A percentile compares a stretch with the other conserved stretches of the same genome.
phyloP scores from a whole-genome alignment of 1,140 invertebrate species.

The Macrocentrus cingulum region DNA sequence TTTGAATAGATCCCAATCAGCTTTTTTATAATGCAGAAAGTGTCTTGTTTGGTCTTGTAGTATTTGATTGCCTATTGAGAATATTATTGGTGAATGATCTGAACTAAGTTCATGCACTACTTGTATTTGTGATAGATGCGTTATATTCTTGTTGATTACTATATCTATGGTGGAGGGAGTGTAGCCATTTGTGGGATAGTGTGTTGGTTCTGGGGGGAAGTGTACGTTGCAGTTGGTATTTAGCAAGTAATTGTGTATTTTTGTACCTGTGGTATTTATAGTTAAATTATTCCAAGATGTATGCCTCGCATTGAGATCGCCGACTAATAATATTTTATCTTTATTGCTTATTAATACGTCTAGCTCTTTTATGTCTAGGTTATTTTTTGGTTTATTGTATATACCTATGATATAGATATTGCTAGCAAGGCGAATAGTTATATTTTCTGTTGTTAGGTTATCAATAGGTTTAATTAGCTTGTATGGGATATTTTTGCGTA shows the following conservation, averaged over 20 bases:
- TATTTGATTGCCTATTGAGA: constrained; percentile 14
- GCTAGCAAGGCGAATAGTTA: too few species aligned
- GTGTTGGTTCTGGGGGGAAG: constrained; percentile 32
- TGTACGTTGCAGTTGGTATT: constrained; percentile 33
- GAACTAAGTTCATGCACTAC: constrained; percentile 30
- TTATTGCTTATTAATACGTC: too few species aligned
- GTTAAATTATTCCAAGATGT: constrained; percentile 30
- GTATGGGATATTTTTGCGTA: too few species aligned
- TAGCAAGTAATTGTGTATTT: constrained; percentile 27
- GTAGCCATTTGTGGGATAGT: constrained; percentile 31
- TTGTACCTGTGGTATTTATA: constrained; percentile 33
- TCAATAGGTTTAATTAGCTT: too few species aligned
- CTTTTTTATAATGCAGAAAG: constrained; percentile 23
- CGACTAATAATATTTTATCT: constrained; percentile 35
- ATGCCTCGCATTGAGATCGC: constrained; percentile 39
- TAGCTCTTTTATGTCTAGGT: too few species aligned
- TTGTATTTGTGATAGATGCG: constrained; percentile 17
- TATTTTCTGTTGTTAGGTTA: too few species aligned
- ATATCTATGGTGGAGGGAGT: constrained; percentile 36
- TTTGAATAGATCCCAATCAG: constrained; percentile 25
- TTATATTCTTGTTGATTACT: constrained; percentile 34
- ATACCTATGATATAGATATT: too few species aligned
- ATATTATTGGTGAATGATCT: constrained; percentile 35
- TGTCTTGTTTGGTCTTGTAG: constrained; percentile 1
- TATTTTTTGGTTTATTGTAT: too few species aligned